These are phyloP conservation scores for Tinea semifulvella DNA, from an alignment of 2,888 invertebrate genomes.

Conservation along the genomic window DNA sequence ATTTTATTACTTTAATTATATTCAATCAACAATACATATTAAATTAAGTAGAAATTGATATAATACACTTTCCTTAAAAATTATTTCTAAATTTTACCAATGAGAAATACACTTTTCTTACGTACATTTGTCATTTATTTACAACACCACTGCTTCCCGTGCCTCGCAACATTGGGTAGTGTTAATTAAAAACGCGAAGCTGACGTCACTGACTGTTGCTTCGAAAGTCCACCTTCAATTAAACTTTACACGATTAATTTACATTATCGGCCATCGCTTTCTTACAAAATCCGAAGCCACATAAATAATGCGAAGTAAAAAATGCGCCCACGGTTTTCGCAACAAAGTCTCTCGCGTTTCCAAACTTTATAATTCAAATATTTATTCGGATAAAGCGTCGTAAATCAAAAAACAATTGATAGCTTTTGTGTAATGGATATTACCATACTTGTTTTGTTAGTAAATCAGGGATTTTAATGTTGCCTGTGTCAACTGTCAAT, in stretches of 20 bases:
- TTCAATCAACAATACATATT: no score
- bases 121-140: no score
- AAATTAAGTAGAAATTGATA: no score
- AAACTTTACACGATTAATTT: conserved; percentile 3
- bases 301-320: conserved; percentile 1
- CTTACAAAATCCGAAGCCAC: background rate
- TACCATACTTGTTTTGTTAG: conserved; percentile 7
- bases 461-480: no score
- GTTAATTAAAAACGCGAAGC: no score
- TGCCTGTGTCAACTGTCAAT: no score
- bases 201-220: conserved; percentile 3
- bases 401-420: background rate
- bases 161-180: no score
- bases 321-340: conserved; percentile 3
- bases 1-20: no score
- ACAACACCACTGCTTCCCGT: no score
- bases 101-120: no score
- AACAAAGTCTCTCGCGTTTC: background rate
- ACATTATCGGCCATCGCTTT: conserved; percentile 5
- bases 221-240: conserved; percentile 1
- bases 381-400: conserved; percentile 5
- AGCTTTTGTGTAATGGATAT: background rate
- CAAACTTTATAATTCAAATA: conserved; percentile 3
- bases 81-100: no score
- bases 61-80: no score